phyloP scores from a whole-genome alignment of 2,888 invertebrate genomes.

The Linyphia triangularis region DNA sequence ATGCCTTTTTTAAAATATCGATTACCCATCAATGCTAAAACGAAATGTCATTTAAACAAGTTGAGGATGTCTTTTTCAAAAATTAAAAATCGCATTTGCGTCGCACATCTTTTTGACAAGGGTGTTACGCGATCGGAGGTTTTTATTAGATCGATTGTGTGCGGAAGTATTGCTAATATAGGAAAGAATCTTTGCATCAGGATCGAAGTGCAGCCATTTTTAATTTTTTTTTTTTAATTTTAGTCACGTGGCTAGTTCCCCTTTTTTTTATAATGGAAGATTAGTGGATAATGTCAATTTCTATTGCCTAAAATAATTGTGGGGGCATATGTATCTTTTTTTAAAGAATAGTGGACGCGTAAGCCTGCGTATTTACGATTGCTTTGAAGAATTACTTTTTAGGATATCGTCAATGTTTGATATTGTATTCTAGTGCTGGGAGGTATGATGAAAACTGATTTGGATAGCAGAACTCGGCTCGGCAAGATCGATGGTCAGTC shows the following conservation, averaged over 20 bases:
- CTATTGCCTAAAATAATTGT: too few relatives aligned
- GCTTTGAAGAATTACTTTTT: too few relatives aligned
- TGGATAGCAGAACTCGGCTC: too few relatives aligned
- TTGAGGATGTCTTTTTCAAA: background rate
- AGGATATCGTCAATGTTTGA: too few relatives aligned
- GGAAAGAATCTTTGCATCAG: background rate
- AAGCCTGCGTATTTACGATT: too few relatives aligned
- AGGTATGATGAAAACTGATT: too few relatives aligned
- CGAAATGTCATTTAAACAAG: conserved; percentile 3
- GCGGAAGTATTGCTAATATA: background rate
- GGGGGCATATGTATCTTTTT: too few relatives aligned
- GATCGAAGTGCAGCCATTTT: background rate
- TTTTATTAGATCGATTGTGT: background rate
- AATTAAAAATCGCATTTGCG: background rate
- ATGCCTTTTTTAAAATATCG: background rate
- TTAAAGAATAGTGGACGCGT: too few relatives aligned
- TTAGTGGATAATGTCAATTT: too few relatives aligned
- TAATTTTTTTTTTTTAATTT: background rate
- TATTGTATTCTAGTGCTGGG: too few relatives aligned
- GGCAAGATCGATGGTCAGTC: too few relatives aligned
- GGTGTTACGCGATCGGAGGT: background rate
- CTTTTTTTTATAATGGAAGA: background rate
- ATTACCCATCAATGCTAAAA: background rate
- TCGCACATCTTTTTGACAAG: background rate
- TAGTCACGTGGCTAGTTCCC: too few relatives aligned